Percentiles rank a stretch among this genome's conserved stretches.
Conservation (phyloP, 2,797 vertebrate genomes). For the Hyperoplus lanceolatus region DNA sequence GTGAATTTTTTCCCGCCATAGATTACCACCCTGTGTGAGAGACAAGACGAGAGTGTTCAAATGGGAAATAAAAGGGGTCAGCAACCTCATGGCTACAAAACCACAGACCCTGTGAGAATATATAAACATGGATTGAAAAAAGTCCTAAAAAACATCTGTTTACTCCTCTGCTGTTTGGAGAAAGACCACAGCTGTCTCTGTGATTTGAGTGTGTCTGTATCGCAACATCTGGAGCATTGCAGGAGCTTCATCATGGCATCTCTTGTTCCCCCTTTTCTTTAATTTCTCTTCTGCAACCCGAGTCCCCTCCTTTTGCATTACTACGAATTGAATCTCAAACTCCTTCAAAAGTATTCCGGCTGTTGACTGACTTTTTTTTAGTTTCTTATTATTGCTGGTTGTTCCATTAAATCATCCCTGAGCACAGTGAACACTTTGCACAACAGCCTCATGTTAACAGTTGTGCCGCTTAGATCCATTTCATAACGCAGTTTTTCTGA, state of each 20-base stretch:
- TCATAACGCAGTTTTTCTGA: slow-evolving; percentile 20
- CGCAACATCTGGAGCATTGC: slow-evolving; percentile 35
- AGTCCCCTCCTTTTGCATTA: slow-evolving; percentile 8
- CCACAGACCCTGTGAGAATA: neutral
- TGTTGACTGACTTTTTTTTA: neutral
- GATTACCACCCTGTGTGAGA: slow-evolving; percentile 43
- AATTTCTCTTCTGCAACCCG: slow-evolving; percentile 16
- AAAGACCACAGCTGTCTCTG: slow-evolving; percentile 20
- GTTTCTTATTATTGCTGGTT: slow-evolving; percentile 29
- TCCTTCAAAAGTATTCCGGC: slow-evolving; percentile 13
- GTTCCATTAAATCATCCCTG: slow-evolving; percentile 49
- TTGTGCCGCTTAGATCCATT: slow-evolving; percentile 60
- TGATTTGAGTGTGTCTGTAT: slow-evolving; percentile 8
- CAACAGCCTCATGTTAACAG: slow-evolving; percentile 40
- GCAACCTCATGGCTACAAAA: neutral
- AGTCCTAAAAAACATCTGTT: slow-evolving; percentile 29
- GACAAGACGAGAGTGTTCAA: slow-evolving; percentile 14
- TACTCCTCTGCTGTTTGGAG: slow-evolving; percentile 14
- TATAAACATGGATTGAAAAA: slow-evolving; percentile 8
- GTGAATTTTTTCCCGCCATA: slow-evolving; percentile 6
- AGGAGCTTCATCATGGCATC: slow-evolving; percentile 17
- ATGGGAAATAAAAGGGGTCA: slow-evolving; percentile 17
- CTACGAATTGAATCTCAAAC: slow-evolving; percentile 26
- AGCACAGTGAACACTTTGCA: slow-evolving; percentile 21
- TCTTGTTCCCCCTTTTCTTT: slow-evolving; percentile 16